Base-by-base conservation (phyloP, 2,888 invertebrate genomes). In the Sinopyrophorus schimmeli region DNA sequence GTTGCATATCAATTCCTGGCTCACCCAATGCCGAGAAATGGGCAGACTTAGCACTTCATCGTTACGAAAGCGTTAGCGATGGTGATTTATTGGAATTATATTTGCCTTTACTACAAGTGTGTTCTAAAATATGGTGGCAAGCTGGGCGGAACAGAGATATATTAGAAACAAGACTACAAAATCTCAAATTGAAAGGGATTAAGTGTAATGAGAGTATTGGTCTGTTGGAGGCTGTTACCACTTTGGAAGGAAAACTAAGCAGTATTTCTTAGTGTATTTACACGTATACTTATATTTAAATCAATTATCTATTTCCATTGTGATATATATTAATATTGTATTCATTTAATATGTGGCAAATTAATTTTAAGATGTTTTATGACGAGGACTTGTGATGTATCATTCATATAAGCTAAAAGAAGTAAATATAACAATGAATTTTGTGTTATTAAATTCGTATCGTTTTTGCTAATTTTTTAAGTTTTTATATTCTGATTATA, bases 51-150 rank as follows among this genome's bases (percentile, higher is more conserved):
- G 86, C 86, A 0, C 68, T 87, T n/a, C 78, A 79, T 60, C 77
- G 87, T 37, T 87, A 82, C 58, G 84, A 87, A 55, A 84, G 81
- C 1, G 81, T 87, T 54, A 83, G 84, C 62, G 87, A 87, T 67
- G 80, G 81, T 7, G 87, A 87, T 63, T 69, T 87, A 24, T 70
- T 87, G 38, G 76, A 81, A 28, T 76, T 87, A 21, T 87, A 87
- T 63, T 75, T 84, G 60, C 87, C 87, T 1, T 70, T 87, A 31
- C 59, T 87, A 44, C 81, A 85, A 59, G 77, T 83, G 3, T 86
- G 86, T 61, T 78, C 82, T 27, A 80, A 80, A 61, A 77, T 87
- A 60, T 86, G 83, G 82, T 81, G 59, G 70, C 78, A 80, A 52
- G 72, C 80, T 17, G 84, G 83, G 5, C 76, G 78, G 54, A 83